Percentiles rank a stretch among this genome's conserved stretches.
Conservation (phyloP, 2,888 invertebrate genomes). For the Hoplodrina blanda region DNA sequence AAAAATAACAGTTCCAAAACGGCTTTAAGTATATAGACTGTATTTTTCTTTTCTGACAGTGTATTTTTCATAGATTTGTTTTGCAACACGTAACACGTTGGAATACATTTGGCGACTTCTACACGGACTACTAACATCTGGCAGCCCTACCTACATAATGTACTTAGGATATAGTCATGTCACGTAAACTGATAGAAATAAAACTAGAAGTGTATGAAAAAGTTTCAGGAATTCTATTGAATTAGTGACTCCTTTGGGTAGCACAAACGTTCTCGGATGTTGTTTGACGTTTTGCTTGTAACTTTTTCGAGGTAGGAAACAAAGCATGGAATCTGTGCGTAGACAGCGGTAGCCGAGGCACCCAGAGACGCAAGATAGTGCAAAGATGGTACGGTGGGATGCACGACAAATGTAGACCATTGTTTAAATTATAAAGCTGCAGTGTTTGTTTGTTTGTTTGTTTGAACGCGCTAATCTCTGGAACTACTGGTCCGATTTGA, state of each 20-base stretch:
- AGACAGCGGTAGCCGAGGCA: too few species aligned
- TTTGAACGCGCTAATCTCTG: too few species aligned
- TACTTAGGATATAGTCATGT: conserved; percentile 24
- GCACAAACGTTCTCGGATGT: conserved; percentile 8
- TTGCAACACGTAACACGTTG: not conserved
- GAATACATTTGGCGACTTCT: not conserved
- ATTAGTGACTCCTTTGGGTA: conserved; percentile 25
- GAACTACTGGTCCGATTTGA: too few species aligned
- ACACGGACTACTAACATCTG: not conserved
- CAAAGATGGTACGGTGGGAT: too few species aligned
- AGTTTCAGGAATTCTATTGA: conserved; percentile 45
- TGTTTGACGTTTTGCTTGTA: conserved; percentile 1
- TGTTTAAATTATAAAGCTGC: too few species aligned
- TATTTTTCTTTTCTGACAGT: too few species aligned
- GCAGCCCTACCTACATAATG: conserved; percentile 8
- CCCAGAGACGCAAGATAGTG: not conserved
- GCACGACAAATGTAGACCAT: too few species aligned
- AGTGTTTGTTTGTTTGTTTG: too few species aligned
- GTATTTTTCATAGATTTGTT: too few species aligned
- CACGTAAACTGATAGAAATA: conserved; percentile 51
- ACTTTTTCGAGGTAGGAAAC: not conserved
- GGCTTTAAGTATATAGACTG: too few species aligned
- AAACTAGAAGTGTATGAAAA: conserved; percentile 46
- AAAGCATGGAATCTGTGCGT: too few species aligned
- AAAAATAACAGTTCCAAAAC: too few species aligned